Conservation (phyloP, 2,113 vertebrate species). For the Antennarius striatus region DNA sequence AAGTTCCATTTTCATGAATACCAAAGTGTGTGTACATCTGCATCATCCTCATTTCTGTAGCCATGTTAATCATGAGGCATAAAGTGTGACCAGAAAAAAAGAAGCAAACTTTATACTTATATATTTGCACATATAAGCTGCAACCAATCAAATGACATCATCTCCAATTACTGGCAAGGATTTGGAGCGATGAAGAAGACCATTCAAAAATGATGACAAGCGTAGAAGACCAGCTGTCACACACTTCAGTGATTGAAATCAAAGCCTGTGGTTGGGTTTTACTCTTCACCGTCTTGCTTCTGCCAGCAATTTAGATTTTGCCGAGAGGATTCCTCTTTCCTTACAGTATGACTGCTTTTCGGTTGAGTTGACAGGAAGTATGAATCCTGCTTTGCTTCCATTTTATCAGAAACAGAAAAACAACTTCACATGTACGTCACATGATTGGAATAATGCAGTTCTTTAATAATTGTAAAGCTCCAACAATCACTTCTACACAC, state of each 20-base stretch:
- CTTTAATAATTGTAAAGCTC: background rate
- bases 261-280: slow-evolving; percentile 7
- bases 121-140: no score
- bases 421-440: background rate
- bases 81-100: no score
- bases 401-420: slow-evolving; percentile 7
- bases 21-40: no score
- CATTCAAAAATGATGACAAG: background rate
- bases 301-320: slow-evolving; percentile 8
- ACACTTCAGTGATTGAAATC: background rate
- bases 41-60: no score
- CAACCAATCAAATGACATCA: no score
- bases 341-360: background rate
- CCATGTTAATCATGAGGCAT: no score
- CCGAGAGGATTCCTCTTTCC: background rate
- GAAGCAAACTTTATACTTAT: no score
- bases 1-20: no score
- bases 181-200: background rate
- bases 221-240: background rate
- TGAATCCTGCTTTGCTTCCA: background rate
- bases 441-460: background rate
- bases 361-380: background rate
- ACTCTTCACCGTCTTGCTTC: background rate
- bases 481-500: background rate
- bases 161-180: background rate